Base-by-base conservation (phyloP, 2,888 invertebrate genomes). In the Hirtodrosophila confusa region DNA sequence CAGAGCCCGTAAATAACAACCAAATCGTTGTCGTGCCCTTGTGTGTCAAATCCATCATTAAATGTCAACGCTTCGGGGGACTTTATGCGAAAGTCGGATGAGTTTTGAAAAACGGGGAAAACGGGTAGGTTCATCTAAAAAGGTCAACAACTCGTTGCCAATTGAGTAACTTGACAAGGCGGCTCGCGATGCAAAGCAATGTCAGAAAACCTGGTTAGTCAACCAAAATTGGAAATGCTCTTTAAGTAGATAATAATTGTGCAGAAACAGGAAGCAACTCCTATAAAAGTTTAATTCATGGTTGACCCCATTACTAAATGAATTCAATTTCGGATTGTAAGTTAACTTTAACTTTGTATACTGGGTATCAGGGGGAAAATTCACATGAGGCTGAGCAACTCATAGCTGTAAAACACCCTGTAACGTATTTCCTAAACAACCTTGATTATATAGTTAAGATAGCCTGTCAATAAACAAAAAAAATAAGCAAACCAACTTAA, bases 31-130 rank as follows among this genome's bases (percentile, higher is more conserved):
- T 89, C 88, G 88, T 88, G 90, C 89, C 89, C 90, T 90, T 90
- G 90, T 89, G 89, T 90, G 90, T 90, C 90, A 90, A 90, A 90
- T 90, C 83, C 87, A 90, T 90, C 89, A 90, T 90, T 89, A 89
- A 90, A 90, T 90, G 90, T 90, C 90, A 90, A 87, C 89, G 89
- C 88, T 88, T 89, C 69, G 74, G 89, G 89, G 63, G 47, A 75
- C 47, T 68, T 75, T 69, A 79, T 83, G 80, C 79, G 82, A 85
- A 85, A 75, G 75, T 70, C 58, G 40, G 48, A 64, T 56, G 56
- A 58, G 47, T 43, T 75, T 71, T 49, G 40, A 24, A 57, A 74
- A 63, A 48, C 36, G 53, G 57, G 56, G 49, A 62, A 61, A 62
- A 51, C 44, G 41, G 45, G 41, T 47, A 50, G 58, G 73, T 57